Base-by-base conservation (phyloP, 2,888 invertebrate genomes). In the Synergus itoensis region DNA sequence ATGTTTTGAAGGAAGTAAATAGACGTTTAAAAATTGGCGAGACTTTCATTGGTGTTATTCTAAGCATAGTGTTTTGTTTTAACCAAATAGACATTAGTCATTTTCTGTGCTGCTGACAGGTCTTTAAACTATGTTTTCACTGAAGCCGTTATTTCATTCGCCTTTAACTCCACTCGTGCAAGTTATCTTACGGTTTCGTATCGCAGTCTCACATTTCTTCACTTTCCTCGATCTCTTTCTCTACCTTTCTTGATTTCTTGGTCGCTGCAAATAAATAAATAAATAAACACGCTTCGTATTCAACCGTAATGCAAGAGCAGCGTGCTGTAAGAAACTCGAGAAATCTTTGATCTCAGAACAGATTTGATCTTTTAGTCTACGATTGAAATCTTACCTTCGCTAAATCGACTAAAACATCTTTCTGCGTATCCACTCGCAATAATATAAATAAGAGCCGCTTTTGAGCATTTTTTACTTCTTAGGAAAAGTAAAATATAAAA, bases 81-180 rank as follows among this genome's bases (percentile, higher is more conserved):
- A 53, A 73, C 73, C 28, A 53, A 73, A 53, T 16, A 79, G 80
- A 84, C 87, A 89, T 88, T 87, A 89, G 88, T 88, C 87, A 89
- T 88, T 87, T 89, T 88, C 84, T 84, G 73, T 81, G 86, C 86
- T 81, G 86, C 86, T 86, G 88, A 87, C 88, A 87, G 86, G 80
- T 81, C 84, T 87, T 86, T 83, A 84, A 86, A 87, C 65, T 40
- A 21, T 45, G 63, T 53, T 73, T 73, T n/a, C 5, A 73, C 36
- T 9, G 48, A 14, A 69, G 18, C 41, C 45, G 12, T 36, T 48
- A 63, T 77, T 65, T 77, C 77, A 62, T 21, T 45, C 41, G 77
- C 16, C 18, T 77, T 77, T 43, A 48, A 60, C 21, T 45, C 28
- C 18, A n/a, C 48, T 45, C 48, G 48, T 28, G 63, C 48, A 40